Percentiles rank a stretch among this genome's conserved stretches.
Evolutionary conservation across 2,113 vertebrate species (phyloP).

Genomic region (Mirounga angustirostris): DNA sequence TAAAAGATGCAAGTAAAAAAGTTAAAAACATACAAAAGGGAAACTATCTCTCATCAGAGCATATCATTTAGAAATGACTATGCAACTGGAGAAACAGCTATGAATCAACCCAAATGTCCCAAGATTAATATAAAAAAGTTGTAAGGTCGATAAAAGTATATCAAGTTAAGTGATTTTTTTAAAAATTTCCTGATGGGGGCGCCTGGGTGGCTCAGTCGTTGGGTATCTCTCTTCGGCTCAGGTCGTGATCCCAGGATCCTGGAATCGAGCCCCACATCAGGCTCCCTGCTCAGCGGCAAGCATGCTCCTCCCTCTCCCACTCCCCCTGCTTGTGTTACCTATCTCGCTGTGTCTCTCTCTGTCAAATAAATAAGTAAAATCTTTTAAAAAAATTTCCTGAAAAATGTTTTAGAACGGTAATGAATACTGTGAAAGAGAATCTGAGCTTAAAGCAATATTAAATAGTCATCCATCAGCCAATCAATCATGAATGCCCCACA

Average conservation of each 20-base stretch:
- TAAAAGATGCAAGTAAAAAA: neutral
- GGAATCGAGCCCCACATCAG: no score
- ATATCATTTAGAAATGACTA: neutral
- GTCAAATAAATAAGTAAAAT: no score
- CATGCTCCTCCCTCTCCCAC: no score
- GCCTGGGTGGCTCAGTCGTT: no score
- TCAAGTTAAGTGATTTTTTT: neutral
- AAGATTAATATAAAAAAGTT: neutral
- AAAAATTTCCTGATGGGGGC: neutral
- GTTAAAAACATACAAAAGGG: rapidly evolving
- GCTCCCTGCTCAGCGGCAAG: no score
- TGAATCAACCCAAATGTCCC: neutral
- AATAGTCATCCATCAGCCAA: neutral
- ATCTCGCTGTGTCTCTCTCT: no score
- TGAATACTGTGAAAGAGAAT: neutral
- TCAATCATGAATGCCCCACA: neutral
- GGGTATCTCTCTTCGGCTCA: no score
- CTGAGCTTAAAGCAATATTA: neutral
- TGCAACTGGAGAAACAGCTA: conserved; percentile 6
- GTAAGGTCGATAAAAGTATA: neutral
- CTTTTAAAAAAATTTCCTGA: neutral
- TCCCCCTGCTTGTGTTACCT: no score
- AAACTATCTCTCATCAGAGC: neutral
- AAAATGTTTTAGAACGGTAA: neutral
- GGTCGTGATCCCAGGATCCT: no score